phyloP scores from a whole-genome alignment of 2,888 invertebrate species.

The Amphipyra berbera region DNA sequence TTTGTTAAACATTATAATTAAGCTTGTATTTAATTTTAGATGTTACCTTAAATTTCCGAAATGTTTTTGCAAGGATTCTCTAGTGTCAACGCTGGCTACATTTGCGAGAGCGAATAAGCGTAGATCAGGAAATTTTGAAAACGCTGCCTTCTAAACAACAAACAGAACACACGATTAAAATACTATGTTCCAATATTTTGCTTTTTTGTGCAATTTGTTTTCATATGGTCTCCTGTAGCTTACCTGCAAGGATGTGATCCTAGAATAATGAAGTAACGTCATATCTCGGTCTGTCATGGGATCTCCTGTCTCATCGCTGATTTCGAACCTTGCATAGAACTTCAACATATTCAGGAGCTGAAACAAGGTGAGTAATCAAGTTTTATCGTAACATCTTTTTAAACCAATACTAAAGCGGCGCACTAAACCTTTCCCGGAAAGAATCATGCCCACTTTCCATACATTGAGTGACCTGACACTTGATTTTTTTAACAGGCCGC shows the following conservation, averaged over 20 bases:
- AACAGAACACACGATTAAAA: neutral
- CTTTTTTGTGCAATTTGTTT: neutral
- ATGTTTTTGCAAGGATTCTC: constrained; percentile 95
- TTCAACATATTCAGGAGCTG: constrained; percentile 98
- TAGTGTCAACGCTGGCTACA: constrained; percentile 98
- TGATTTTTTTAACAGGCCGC: too few species aligned
- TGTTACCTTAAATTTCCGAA: constrained; percentile 93
- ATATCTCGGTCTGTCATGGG: constrained; percentile 98
- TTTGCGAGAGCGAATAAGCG: constrained; percentile 97
- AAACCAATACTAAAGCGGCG: too few species aligned
- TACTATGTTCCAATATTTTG: neutral
- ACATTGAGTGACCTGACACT: too few species aligned
- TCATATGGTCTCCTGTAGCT: neutral
- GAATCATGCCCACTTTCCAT: too few species aligned
- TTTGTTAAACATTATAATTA: too few species aligned
- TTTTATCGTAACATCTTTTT: too few species aligned
- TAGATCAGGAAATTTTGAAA: constrained; percentile 96
- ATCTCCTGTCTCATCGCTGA: constrained; percentile 98
- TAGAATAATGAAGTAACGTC: constrained; percentile 97
- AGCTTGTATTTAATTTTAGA: neutral
- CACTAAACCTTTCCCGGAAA: too few species aligned
- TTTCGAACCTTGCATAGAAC: constrained; percentile 99
- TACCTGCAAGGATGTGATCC: constrained; percentile 97
- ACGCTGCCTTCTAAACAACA: constrained; percentile 95
- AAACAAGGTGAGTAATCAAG: constrained; percentile 67